Conservation (phyloP, 30 jellyfish, hydroid and myxozoan genomes). For the Aurelia aurita complex sp. Pacific region DNA sequence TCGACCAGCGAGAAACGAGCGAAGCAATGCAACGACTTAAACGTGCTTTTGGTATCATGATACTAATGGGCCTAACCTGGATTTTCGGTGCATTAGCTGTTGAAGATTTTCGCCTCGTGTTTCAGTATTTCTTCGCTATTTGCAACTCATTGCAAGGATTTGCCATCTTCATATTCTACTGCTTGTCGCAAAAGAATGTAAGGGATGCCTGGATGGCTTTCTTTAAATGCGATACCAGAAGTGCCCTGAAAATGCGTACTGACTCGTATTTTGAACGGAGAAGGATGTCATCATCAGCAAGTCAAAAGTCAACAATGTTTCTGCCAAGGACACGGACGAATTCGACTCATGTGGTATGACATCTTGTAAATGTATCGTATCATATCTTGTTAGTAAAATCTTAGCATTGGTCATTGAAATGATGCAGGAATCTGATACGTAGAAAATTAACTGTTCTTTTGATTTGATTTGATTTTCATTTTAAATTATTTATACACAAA, state of each 20-base stretch:
- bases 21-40: constrained; percentile 72
- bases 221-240: constrained; percentile 83
- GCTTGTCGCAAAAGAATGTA: constrained; percentile 86
- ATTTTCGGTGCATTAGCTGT: constrained; percentile 89
- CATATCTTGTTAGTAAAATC: too few species aligned
- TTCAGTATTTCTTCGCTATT: constrained; percentile 83
- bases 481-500: too few species aligned
- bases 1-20: constrained; percentile 64
- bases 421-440: too few species aligned
- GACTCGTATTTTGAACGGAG: constrained; percentile 91
- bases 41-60: constrained; percentile 98
- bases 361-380: not conserved
- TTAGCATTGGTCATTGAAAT: too few species aligned
- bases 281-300: constrained; percentile 86
- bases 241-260: constrained; percentile 78
- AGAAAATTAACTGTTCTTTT: too few species aligned
- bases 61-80: constrained; percentile 97
- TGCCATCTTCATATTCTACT: constrained; percentile 88
- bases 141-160: constrained; percentile 93
- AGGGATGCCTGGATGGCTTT: constrained; percentile 91
- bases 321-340: constrained; percentile 83
- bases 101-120: constrained; percentile 82
- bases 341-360: constrained; percentile 82
- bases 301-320: constrained; percentile 68
- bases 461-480: too few species aligned